Conservation (phyloP, 2,113 vertebrate species). For the Takifugu flavidus region DNA sequence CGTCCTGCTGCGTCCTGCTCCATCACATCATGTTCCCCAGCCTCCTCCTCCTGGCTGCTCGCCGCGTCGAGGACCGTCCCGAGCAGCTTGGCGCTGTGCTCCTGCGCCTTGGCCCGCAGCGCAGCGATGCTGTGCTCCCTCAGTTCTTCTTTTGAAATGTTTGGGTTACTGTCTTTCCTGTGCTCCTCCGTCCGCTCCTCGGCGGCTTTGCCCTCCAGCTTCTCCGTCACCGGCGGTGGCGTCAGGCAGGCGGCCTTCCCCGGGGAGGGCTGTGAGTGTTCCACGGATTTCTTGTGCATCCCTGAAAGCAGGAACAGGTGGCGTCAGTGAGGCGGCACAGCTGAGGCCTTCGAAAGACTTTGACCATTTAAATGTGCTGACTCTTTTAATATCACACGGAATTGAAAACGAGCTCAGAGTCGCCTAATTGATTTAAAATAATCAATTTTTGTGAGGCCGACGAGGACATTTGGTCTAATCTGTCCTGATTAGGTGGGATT, state of each 20-base stretch:
- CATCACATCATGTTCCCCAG: constrained; percentile 65
- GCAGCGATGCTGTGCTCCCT: constrained; percentile 96
- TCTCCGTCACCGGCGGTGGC: constrained; percentile 63
- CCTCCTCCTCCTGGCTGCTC: constrained; percentile 66
- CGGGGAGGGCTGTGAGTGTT: constrained; percentile 77
- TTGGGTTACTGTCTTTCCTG: constrained; percentile 68
- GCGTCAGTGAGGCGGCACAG: neutral
- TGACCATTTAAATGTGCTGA: rapidly evolving
- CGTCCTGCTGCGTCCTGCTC: constrained; percentile 18
- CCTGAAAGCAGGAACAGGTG: constrained; percentile 78
- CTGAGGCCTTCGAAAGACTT: neutral
- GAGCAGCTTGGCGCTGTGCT: constrained; percentile 96
- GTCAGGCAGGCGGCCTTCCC: constrained; percentile 78
- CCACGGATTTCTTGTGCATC: constrained; percentile 99
- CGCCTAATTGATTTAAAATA: constrained; percentile 52
- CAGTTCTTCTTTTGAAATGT: constrained; percentile 92
- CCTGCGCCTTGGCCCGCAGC: constrained; percentile 93
- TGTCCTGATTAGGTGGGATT: constrained; percentile 68
- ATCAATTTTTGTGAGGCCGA: constrained; percentile 62
- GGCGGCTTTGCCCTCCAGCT: constrained; percentile 72
- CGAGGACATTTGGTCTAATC: constrained; percentile 55
- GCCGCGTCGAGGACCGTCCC: constrained; percentile 74
- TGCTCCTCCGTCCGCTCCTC: constrained; percentile 67
- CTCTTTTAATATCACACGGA: constrained; percentile 4
- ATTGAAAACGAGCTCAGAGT: constrained; percentile 15